Percentiles rank a stretch among this genome's conserved stretches.
Evolutionary conservation across 2,888 invertebrate species (phyloP).

Genomic region (Ophioninae sp.): DNA sequence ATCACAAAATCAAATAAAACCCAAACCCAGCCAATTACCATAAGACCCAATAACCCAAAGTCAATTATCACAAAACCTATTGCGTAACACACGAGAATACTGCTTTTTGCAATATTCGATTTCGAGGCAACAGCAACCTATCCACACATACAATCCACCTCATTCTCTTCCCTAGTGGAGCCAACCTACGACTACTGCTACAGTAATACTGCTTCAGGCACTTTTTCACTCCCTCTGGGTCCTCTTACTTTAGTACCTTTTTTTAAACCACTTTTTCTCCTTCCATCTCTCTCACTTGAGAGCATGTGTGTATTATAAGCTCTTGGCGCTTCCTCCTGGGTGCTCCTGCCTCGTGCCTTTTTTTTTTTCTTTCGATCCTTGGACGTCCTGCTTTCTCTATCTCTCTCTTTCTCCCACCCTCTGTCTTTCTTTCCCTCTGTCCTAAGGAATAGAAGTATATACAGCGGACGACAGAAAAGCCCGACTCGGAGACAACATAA

Average conservation of each 20-base stretch:
- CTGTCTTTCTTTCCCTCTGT: slow-evolving; percentile 57
- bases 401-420: slow-evolving; percentile 59
- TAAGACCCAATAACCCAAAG: too few species aligned
- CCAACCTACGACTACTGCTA: slow-evolving; percentile 36
- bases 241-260: slow-evolving; percentile 43
- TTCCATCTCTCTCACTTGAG: slow-evolving; percentile 34
- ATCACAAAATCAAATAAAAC: too few species aligned
- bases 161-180: slow-evolving; percentile 61
- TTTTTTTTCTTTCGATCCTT: slow-evolving; percentile 32
- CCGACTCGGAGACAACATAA: slow-evolving; percentile 80
- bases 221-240: slow-evolving; percentile 61
- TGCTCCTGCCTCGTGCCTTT: slow-evolving; percentile 58
- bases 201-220: slow-evolving; percentile 47
- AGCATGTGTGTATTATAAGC: slow-evolving; percentile 47
- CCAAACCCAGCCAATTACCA: too few species aligned
- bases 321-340: slow-evolving; percentile 46
- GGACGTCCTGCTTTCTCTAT: slow-evolving; percentile 2
- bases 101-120: slow-evolving; percentile 74
- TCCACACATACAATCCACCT: slow-evolving; percentile 68
- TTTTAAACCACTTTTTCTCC: slow-evolving; percentile 15
- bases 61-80: too few species aligned
- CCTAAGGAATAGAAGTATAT: slow-evolving; percentile 62
- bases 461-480: slow-evolving; percentile 68
- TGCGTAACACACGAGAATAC: slow-evolving; percentile 66
- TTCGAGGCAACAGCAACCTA: slow-evolving; percentile 73